phyloP scores from a whole-genome alignment of 1,140 invertebrate genomes.

The Condylostylus longicornis region DNA sequence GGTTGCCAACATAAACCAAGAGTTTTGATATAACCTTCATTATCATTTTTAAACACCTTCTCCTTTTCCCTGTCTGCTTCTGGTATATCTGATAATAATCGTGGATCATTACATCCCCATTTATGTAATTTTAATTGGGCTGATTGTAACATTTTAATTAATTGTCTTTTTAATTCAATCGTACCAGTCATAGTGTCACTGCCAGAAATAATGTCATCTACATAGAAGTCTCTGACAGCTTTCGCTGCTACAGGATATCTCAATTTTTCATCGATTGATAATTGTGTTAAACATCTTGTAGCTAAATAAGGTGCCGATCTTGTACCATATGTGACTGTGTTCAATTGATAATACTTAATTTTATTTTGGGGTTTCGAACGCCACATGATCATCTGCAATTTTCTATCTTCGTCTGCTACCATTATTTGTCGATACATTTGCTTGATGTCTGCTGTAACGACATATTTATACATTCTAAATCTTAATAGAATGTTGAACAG shows the following conservation, averaged over 20 bases:
- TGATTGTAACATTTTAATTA: no score
- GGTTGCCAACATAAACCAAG: no score
- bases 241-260: neutral
- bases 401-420: neutral
- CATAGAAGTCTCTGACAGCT: neutral
- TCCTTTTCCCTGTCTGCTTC: no score
- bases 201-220: no score
- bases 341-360: neutral
- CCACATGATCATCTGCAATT: slow-evolving; percentile 2
- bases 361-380: neutral
- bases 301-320: slow-evolving; percentile 15
- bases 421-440: slow-evolving; percentile 20
- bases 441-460: slow-evolving; percentile 14
- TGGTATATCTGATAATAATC: no score
- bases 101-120: no score
- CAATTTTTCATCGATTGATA: neutral
- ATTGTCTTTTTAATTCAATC: no score
- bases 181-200: no score
- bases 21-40: no score
- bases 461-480: slow-evolving; percentile 17
- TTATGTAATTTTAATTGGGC: no score
- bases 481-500: slow-evolving; percentile 21
- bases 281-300: neutral
- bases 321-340: slow-evolving; percentile 22
- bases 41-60: no score